Conservation (phyloP, 2,888 invertebrate genomes). For the Diachrysia chrysitis region DNA sequence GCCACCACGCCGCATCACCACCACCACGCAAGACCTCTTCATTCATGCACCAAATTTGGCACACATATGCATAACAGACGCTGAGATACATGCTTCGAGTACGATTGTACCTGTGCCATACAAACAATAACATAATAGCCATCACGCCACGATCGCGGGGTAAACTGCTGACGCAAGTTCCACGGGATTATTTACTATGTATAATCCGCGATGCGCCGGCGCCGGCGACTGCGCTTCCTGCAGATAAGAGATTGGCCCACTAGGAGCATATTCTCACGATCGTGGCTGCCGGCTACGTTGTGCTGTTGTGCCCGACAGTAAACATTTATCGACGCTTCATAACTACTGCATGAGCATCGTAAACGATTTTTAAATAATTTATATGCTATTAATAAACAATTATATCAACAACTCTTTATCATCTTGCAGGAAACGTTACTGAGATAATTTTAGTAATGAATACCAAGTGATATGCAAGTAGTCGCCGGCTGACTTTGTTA, state of each 20-base stretch:
- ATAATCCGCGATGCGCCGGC: conserved; percentile 78
- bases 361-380: conserved; percentile 47
- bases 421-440: conserved; percentile 68
- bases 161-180: conserved; percentile 67
- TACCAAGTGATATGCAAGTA: conserved; percentile 54
- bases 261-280: conserved; percentile 75
- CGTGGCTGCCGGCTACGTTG: conserved; percentile 46
- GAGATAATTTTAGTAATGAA: conserved; percentile 71
- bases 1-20: conserved; percentile 66
- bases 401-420: conserved; percentile 71
- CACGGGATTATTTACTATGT: conserved; percentile 71
- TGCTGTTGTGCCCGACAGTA: conserved; percentile 25
- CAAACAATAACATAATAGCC: conserved; percentile 22
- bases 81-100: conserved; percentile 40
- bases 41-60: conserved; percentile 76
- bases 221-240: conserved; percentile 82
- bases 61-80: conserved; percentile 60
- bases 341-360: conserved; percentile 17
- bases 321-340: conserved; percentile 21
- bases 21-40: conserved; percentile 66
- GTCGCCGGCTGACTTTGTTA: conserved; percentile 69
- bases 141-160: conserved; percentile 18
- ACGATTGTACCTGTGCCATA: conserved; percentile 27
- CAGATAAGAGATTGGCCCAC: conserved; percentile 82
- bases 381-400: conserved; percentile 63